phyloP scores from a whole-genome alignment of 2,888 invertebrate genomes.

The Drosophila flavopinicola region DNA sequence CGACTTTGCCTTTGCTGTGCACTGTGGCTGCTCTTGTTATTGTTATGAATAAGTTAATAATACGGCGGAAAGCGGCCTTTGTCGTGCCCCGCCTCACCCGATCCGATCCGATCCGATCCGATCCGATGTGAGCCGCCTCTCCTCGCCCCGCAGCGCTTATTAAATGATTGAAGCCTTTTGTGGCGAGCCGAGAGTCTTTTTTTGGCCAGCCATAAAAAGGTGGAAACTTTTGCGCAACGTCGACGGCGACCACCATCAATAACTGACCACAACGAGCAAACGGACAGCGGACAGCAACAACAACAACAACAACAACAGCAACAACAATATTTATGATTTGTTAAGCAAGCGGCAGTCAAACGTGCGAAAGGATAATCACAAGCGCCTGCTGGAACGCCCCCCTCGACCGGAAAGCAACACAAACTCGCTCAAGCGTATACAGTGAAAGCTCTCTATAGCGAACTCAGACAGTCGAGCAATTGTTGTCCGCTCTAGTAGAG shows the following conservation, averaged over 20 bases:
- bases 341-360: constrained; percentile 79
- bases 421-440: constrained; percentile 3
- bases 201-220: constrained; percentile 67
- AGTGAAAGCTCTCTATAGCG: no score
- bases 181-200: constrained; percentile 41
- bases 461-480: no score
- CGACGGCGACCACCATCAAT: constrained; percentile 74
- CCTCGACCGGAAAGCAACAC: constrained; percentile 33
- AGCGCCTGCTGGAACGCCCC: constrained; percentile 75
- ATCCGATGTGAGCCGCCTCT: background rate
- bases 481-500: no score
- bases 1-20: background rate
- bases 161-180: constrained; percentile 77
- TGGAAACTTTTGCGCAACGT: constrained; percentile 67
- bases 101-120: constrained; percentile 38
- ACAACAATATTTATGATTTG: constrained; percentile 76
- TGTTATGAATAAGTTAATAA: constrained; percentile 85
- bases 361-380: constrained; percentile 83
- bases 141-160: constrained; percentile 57
- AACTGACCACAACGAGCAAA: constrained; percentile 59
- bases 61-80: constrained; percentile 84
- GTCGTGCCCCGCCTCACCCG: constrained; percentile 67
- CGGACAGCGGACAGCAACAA: constrained; percentile 5
- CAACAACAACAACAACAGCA: constrained; percentile 47
- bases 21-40: constrained; percentile 69